These are phyloP conservation scores for Drepana falcataria DNA, from an alignment of 2,888 invertebrate genomes.

Conservation along the genomic window DNA sequence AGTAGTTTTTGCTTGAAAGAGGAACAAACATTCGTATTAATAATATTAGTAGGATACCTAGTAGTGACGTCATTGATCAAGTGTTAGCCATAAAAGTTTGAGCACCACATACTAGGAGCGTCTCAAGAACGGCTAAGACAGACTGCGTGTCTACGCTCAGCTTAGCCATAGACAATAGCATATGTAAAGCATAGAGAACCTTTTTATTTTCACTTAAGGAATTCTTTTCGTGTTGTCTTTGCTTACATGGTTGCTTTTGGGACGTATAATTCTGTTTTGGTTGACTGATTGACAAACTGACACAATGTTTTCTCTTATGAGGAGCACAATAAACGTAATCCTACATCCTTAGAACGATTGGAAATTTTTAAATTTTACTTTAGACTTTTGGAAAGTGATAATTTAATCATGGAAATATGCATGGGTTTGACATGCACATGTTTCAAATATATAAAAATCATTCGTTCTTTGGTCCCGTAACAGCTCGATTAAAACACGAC, in stretches of 20 bases:
- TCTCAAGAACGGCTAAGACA: constrained; percentile 38
- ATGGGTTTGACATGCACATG: too few relatives aligned
- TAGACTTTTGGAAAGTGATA: neutral
- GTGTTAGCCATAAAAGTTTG: neutral
- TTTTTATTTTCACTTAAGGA: constrained; percentile 39
- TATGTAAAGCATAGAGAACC: constrained; percentile 27
- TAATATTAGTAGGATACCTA: too few relatives aligned
- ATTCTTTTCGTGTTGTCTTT: constrained; percentile 27
- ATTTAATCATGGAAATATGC: too few relatives aligned
- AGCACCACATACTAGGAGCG: constrained; percentile 23
- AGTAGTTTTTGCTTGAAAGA: too few relatives aligned
- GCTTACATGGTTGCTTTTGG: constrained; percentile 17
- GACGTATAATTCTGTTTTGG: constrained; percentile 11
- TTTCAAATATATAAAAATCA: too few relatives aligned
- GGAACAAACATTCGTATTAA: too few relatives aligned
- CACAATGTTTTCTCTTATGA: constrained; percentile 6
- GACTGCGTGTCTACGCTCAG: constrained; percentile 50
- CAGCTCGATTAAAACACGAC: too few relatives aligned
- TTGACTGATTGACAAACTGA: neutral
- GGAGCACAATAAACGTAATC: constrained; percentile 3
- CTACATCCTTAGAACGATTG: constrained; percentile 9
- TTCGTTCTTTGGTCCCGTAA: too few relatives aligned
- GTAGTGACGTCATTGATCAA: neutral
- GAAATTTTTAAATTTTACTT: neutral
- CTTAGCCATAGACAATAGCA: constrained; percentile 39